Evolutionary conservation across 2,797 vertebrate genomes (phyloP).

Genomic region (Pangasius djambal): DNA sequence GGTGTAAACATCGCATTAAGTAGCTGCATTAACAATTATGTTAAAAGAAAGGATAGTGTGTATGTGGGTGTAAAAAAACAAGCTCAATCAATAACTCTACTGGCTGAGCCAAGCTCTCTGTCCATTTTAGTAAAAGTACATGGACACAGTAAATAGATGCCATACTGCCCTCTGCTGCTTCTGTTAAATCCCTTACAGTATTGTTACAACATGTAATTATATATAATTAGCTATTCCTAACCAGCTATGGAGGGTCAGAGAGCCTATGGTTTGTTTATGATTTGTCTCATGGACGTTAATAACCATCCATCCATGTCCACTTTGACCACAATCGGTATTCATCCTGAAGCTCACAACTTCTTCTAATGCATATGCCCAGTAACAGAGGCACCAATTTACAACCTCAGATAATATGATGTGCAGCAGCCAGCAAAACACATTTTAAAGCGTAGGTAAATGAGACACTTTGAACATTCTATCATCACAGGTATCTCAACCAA

Average conservation of each 20-base stretch:
- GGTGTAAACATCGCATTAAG: too few relatives aligned
- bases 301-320: neutral
- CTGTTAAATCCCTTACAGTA: neutral
- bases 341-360: neutral
- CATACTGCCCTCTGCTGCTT: conserved; percentile 59
- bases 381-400: neutral
- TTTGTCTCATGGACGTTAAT: neutral
- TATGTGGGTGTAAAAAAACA: neutral
- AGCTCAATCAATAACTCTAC: neutral
- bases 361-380: neutral
- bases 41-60: neutral
- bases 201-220: neutral
- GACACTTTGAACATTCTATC: neutral
- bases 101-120: neutral
- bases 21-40: neutral
- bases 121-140: neutral
- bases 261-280: neutral
- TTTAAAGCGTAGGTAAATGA: neutral
- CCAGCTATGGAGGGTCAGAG: neutral
- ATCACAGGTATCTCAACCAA: neutral
- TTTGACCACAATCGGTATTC: conserved; percentile 9
- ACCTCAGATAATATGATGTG: neutral
- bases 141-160: conserved; percentile 17
- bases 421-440: neutral
- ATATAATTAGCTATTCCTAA: conserved; percentile 17